These are phyloP conservation scores for Onchidella celtica DNA, from an alignment of 2,888 invertebrate genomes.

Conservation along the genomic window DNA sequence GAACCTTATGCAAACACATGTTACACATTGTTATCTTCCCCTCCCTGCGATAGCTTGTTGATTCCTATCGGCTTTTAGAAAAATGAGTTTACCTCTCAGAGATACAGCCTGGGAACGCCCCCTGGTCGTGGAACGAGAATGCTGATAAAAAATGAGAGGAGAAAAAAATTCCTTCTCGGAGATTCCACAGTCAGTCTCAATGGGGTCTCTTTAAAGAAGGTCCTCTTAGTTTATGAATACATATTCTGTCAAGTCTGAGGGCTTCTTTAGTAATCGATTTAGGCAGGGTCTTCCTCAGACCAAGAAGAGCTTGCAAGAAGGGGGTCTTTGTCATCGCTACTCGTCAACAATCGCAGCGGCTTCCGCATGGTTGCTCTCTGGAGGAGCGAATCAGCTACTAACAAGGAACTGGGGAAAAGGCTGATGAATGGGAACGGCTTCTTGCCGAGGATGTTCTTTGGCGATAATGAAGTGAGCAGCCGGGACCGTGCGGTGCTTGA, in stretches of 20 bases:
- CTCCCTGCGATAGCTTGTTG: too few species aligned
- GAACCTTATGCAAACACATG: too few species aligned
- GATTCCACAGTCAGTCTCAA: neutral
- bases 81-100: neutral
- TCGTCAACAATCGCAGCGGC: neutral
- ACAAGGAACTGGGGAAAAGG: neutral
- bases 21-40: too few species aligned
- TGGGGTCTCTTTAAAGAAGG: neutral
- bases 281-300: neutral
- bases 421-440: constrained; percentile 13
- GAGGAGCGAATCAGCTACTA: neutral
- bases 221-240: neutral
- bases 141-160: neutral
- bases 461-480: constrained; percentile 19
- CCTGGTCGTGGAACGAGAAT: too few species aligned
- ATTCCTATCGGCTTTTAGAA: neutral
- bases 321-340: neutral
- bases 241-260: neutral
- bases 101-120: neutral
- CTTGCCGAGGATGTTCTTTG: neutral
- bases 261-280: constrained; percentile 17
- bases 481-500: neutral
- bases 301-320: neutral
- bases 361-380: neutral
- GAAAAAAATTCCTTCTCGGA: neutral